Evolutionary conservation across 2,113 vertebrate genomes (phyloP).

Genomic region (Raja brachyura): DNA sequence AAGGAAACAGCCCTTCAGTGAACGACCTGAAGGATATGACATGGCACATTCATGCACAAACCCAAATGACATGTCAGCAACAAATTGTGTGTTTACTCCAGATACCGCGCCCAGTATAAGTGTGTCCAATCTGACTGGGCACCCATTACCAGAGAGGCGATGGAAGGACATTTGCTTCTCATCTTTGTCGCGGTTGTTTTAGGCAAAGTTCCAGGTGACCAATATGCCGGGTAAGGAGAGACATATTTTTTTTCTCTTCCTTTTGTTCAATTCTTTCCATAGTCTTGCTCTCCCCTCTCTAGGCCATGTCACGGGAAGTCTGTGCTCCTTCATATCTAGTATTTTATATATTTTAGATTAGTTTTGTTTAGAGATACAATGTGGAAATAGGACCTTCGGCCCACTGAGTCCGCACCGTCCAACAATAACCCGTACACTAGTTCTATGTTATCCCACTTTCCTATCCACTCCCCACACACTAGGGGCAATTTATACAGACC

Average conservation of each 20-base stretch:
- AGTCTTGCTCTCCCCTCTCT: not conserved
- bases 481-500: too few species aligned
- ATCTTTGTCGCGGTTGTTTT: slow-evolving; percentile 61
- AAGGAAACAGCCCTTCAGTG: not conserved
- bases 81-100: not conserved
- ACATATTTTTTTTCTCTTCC: not conserved
- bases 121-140: not conserved
- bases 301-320: not conserved
- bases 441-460: too few species aligned
- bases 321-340: not conserved
- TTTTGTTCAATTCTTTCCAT: not conserved
- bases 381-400: too few species aligned
- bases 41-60: not conserved
- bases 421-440: too few species aligned
- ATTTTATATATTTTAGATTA: too few species aligned
- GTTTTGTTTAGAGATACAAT: too few species aligned
- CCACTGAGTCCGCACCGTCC: too few species aligned
- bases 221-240: slow-evolving; percentile 65
- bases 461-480: too few species aligned
- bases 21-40: not conserved
- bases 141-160: slow-evolving; percentile 40
- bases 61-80: not conserved
- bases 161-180: slow-evolving; percentile 68
- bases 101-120: too few species aligned
- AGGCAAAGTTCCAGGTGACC: slow-evolving; percentile 50